Base-by-base conservation (phyloP, 2,797 vertebrate genomes). In the Crocidura indochinensis region DNA sequence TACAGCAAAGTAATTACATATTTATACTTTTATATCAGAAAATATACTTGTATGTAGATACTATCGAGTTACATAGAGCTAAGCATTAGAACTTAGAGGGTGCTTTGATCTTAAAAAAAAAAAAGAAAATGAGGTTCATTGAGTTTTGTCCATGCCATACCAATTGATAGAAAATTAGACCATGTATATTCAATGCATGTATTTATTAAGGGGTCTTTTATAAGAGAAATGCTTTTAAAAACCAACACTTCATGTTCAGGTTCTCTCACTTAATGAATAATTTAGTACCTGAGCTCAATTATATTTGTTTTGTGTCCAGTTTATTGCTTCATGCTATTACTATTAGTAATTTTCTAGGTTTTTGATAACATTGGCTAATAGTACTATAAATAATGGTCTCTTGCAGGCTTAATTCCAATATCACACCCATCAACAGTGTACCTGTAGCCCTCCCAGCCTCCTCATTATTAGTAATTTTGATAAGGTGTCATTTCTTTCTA, bases 381-480 rank as follows among this genome's bases (percentile, higher is more conserved):
- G 38, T 38, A 38, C 38, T 38, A 60, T 60, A 17, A 60, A 3
- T 60, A 60, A 60, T 60, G 56, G 53, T 56, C 20, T 56, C 53
- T 19, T 19, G 2, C 20, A 19, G 20, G 51, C 56, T 19, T 60
- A 20, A 22, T 56, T 60, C 56, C 22, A 20, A 60, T 20, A 60
- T 6, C 56, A 60, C 15, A 20, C 56, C 56, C 56, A 60, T 60
- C 22, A 20, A 17, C 19, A 60, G 56, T 60, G 56, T 60, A 6
- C 56, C 56, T 60, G 19, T 60, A 19, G 19, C 56, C 6, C 7
- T 15, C 56, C 4, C 19, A 60, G 17, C 56, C 6, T 60, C 17
- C 56, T 15, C 74, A 91, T 91, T 73, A 20, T 91, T 83, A 84
- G 27, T 76, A 69, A 65, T n/a, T 31, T 64, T n/a, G 88, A 91